phyloP scores from a whole-genome alignment of 2,113 vertebrate genomes.

The Pterophyllum scalare region DNA sequence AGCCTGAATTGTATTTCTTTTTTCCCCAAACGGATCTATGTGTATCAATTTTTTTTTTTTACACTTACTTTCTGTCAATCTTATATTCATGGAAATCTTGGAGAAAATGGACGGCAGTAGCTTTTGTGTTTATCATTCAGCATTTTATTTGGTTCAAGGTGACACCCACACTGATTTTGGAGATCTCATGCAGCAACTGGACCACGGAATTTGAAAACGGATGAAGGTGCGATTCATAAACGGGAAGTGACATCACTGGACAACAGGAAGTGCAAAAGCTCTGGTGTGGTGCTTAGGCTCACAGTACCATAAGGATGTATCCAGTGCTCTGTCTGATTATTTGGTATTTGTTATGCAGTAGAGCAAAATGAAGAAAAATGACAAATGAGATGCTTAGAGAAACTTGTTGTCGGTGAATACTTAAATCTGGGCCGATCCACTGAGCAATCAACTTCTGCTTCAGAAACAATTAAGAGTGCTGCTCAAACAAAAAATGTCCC shows the following conservation, averaged over 20 bases:
- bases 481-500: conserved; percentile 59
- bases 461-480: conserved; percentile 36
- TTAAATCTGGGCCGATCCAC: conserved; percentile 52
- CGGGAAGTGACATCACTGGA: conserved; percentile 79
- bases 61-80: conserved; percentile 39
- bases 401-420: conserved; percentile 43
- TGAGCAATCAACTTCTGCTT: conserved; percentile 38
- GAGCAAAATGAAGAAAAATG: conserved; percentile 66
- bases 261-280: conserved; percentile 78
- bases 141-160: conserved; percentile 76
- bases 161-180: conserved; percentile 77
- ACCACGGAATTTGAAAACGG: conserved; percentile 69
- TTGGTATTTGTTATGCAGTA: conserved; percentile 78
- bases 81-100: conserved; percentile 55
- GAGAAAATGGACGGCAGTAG: conserved; percentile 79
- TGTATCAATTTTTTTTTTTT: conserved; percentile 61
- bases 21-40: conserved; percentile 70
- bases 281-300: conserved; percentile 73
- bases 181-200: conserved; percentile 81
- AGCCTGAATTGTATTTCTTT: conserved; percentile 79
- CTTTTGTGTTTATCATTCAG: conserved; percentile 75
- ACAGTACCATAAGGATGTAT: conserved; percentile 76
- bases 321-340: conserved; percentile 74
- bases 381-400: conserved; percentile 66
- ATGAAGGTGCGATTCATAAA: conserved; percentile 69